Conservation (phyloP, 2,797 vertebrate genomes). For the Caiman crocodilus region DNA sequence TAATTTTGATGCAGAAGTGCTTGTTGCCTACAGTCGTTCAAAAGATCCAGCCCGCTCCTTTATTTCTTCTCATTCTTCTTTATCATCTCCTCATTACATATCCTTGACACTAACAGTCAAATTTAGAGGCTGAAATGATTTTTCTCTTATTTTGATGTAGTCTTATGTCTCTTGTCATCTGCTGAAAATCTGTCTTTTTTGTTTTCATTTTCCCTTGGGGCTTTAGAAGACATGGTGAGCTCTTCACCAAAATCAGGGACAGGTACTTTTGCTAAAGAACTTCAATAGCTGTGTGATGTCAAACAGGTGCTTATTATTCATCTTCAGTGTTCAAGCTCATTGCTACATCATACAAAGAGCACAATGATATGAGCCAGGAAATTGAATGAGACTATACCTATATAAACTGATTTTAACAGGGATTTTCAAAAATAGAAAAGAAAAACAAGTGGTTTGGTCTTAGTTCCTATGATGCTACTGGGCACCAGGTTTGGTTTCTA, state of each 20-base stretch:
- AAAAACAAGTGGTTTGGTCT: not conserved
- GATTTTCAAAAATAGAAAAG: not conserved
- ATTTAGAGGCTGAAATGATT: conserved; percentile 37
- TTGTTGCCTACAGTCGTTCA: conserved; percentile 61
- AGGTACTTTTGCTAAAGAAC: not conserved
- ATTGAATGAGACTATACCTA: conserved; percentile 18
- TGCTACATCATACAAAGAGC: not conserved
- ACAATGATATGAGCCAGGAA: not conserved
- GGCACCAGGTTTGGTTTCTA: not conserved
- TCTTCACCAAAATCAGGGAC: conserved; percentile 1
- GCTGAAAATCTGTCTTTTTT: conserved; percentile 20
- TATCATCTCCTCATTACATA: conserved; percentile 45
- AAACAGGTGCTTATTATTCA: not conserved
- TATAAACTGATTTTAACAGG: not conserved
- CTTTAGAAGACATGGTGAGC: conserved; percentile 9
- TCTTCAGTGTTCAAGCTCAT: conserved; percentile 8
- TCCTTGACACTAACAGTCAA: conserved; percentile 7
- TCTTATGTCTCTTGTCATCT: conserved; percentile 1
- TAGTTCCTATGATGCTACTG: not conserved
- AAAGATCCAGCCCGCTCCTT: conserved; percentile 45
- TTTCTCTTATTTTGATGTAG: conserved; percentile 46
- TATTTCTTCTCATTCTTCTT: conserved; percentile 30
- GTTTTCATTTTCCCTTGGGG: conserved; percentile 26
- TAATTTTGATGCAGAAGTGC: conserved; percentile 56
- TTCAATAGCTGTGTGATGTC: conserved; percentile 29